A percentile compares a stretch with the other conserved stretches of the same genome.
Conservation (phyloP, 2,113 vertebrate genomes). For the Oceanodroma tethys region DNA sequence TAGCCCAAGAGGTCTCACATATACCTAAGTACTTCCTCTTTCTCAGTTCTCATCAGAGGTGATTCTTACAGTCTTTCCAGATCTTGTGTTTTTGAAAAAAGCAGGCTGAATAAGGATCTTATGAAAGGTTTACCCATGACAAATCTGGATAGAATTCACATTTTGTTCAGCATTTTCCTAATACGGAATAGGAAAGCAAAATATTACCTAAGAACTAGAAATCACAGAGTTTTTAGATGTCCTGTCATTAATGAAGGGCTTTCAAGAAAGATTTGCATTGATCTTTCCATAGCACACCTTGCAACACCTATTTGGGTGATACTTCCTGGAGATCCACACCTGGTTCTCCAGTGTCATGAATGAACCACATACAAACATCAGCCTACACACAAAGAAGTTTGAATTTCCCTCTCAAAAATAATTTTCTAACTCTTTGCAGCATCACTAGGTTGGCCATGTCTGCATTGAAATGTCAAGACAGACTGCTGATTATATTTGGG, state of each 20-base stretch:
- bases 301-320: too few species aligned
- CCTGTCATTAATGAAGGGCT: neutral
- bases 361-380: neutral
- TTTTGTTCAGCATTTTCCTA: neutral
- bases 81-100: neutral
- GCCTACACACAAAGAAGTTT: neutral
- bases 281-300: neutral
- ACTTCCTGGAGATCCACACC: neutral
- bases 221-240: neutral
- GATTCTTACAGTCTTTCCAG: neutral
- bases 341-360: neutral
- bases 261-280: neutral
- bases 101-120: neutral
- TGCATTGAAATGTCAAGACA: neutral
- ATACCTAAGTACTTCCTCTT: neutral
- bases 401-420: neutral
- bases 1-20: neutral
- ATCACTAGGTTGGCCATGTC: neutral
- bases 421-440: neutral
- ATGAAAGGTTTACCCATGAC: neutral
- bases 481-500: neutral
- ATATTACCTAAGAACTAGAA: neutral
- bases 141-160: neutral
- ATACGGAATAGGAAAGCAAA: neutral
- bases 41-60: neutral